Conservation (phyloP, 2,113 vertebrate species). For the Pelodiscus sinensis region DNA sequence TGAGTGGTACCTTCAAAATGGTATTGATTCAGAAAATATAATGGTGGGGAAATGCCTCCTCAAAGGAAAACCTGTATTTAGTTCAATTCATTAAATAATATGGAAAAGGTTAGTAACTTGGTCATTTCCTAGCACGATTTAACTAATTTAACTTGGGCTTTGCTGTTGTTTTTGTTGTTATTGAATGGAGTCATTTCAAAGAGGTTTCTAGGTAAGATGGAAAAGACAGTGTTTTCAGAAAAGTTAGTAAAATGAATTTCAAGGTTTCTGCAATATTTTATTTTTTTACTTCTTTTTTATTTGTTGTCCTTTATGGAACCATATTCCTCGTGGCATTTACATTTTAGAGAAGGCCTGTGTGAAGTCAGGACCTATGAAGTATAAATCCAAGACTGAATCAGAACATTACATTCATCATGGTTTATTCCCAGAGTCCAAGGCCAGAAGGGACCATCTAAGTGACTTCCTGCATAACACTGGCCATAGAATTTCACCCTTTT, state of each 20-base stretch:
- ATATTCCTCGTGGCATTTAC: not conserved
- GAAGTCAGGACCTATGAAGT: not conserved
- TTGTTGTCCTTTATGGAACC: not conserved
- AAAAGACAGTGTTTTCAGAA: not conserved
- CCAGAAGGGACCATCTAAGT: not conserved
- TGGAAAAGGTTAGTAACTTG: not conserved
- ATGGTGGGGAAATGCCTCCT: slow-evolving; percentile 4
- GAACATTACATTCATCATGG: not conserved
- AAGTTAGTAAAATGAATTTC: not conserved
- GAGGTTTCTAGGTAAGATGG: fast-evolving
- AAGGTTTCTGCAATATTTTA: not conserved
- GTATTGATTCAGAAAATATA: slow-evolving; percentile 36
- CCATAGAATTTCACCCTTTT: not conserved
- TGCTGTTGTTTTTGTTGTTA: not conserved
- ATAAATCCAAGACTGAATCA: not conserved
- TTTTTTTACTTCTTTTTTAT: not conserved
- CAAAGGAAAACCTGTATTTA: not conserved
- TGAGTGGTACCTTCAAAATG: slow-evolving; percentile 45
- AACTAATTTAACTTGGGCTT: not conserved
- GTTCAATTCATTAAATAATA: not conserved
- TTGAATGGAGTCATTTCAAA: not conserved
- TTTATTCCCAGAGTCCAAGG: not conserved
- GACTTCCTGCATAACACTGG: not conserved
- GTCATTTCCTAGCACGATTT: not conserved
- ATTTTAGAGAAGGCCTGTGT: not conserved